Evolutionary conservation across 2,888 invertebrate species (phyloP), one percentile per base, ranked within the genome.

Genomic region (Tiliacea citrago): DNA sequence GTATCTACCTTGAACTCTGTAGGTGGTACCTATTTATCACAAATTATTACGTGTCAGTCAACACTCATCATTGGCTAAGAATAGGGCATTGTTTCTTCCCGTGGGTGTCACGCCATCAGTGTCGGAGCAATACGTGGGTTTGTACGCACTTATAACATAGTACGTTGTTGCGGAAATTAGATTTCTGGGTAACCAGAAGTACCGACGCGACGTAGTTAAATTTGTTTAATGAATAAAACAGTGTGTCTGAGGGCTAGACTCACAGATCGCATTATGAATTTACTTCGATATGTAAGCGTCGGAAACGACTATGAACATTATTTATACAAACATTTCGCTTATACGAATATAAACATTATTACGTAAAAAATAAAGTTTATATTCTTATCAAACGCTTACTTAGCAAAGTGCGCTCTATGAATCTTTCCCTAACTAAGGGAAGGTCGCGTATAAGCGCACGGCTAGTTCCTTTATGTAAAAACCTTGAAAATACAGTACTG

Each of bases 41-140:
- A 51, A 51, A 4, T 60, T 60, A 49, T 68, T 63, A 35, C 49
- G 45, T 63, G 71, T 78, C 83, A 80, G 71, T 78, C 83, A 80
- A 49, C 77, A 82, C 61, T 82, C 39, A 57, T 82, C n/a, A 51
- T 80, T 60, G 67, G 47, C 84, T 81, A 79, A 71, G 55, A 81
- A 80, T 81, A 81, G 60, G 60, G 63, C 68, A 70, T 74, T 58
- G 69, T 77, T 68, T 83, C 84, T 70, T 68, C 58, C 39, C 67
- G 81, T 80, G 75, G 84, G 81, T 84, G 84, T 61, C 60, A 63
- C 42, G 62, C n/a, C 39, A 77, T 68, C 55, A n/a, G 65, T 39
- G 51, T 53, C 13, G 12, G 66, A 58, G 57, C n/a, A 53, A 35
- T 68, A 39, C n/a, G n/a, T 70, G 6, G 57, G 24, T 78, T 55